phyloP scores from a whole-genome alignment of 2,888 invertebrate genomes.

The Dryomyza anilis region DNA sequence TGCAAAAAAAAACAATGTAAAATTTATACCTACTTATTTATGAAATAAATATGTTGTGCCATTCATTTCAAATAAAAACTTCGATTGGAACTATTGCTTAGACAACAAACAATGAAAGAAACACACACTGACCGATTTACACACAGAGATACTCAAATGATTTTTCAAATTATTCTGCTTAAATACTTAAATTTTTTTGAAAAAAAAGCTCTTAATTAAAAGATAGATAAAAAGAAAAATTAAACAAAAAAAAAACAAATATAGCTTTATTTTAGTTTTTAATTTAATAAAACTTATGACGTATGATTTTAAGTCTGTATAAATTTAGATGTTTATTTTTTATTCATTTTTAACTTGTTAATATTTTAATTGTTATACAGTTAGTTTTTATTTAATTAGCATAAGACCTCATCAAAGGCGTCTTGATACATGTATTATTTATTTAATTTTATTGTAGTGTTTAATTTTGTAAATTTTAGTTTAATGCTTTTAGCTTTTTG shows the following conservation, averaged over 20 bases:
- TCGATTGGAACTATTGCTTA: not conserved
- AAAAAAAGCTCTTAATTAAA: constrained; percentile 2
- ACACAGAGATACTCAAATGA: constrained; percentile 11
- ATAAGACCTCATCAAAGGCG: no score
- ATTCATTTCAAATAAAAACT: constrained; percentile 27
- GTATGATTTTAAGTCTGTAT: not conserved
- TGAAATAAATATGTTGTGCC: constrained; percentile 30
- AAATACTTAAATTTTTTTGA: not conserved
- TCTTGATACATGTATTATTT: not conserved
- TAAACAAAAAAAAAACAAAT: not conserved
- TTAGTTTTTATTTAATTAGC: not conserved
- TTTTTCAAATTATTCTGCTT: not conserved
- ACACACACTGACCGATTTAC: not conserved
- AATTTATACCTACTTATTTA: constrained; percentile 11
- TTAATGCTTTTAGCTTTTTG: not conserved
- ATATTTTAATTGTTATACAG: not conserved
- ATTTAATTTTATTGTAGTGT: not conserved
- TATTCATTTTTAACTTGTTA: not conserved
- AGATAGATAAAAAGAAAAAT: no score
- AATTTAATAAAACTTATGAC: not conserved
- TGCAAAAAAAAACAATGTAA: constrained; percentile 7
- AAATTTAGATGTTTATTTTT: not conserved
- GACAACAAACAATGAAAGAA: not conserved
- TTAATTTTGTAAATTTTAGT: no score
- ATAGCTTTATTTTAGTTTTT: not conserved